Evolutionary conservation across 2,113 vertebrate genomes (phyloP), one percentile per base, ranked within the genome.

Genomic region (Ceyx melanurus): DNA sequence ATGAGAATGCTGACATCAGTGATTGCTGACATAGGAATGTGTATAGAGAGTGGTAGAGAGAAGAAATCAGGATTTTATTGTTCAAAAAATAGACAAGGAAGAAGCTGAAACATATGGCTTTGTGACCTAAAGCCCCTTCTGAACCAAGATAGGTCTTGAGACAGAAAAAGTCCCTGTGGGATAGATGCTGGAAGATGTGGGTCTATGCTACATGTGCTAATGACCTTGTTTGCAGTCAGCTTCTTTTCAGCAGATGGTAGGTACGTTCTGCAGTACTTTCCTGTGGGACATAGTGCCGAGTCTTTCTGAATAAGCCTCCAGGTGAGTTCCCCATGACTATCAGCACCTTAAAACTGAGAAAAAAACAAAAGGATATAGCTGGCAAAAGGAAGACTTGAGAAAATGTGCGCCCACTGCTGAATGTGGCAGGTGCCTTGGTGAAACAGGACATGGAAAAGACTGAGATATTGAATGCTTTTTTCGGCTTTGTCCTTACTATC

Each of bases 1-100:
- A 54, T 1, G 3, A 71, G 37, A 84, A 46, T 28, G 77, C 40
- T 60, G 56, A 84, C 31, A 33, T 60, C 65, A 88, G 43, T 2
- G 3, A 37, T 37, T 83, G 31, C 73, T 90, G 73, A 67, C 53
- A 48, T 11, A 19, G 33, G 37, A 42, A 17, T 31, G 10, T 23
- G 5, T 16, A 35, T 20, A 17, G 2, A 19, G 48, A 66, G 22
- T 31, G 25, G n/a, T 60, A 45, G 7, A 62, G 19, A 62, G 50
- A 80, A 89, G 56, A 91, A 64, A 31, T 15, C 15, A 22, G n/a
- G 13, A 21, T 68, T 76, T 91, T 77, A 23, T 43, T 48, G 9
- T n/a, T 48, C 40, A 74, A 91, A 96, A 91, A 96, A 76, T 20
- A 86, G 56, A 51, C 33, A 88, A 70, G 54, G 11, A 82, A 88